These are phyloP conservation scores for Homarus gammarus DNA, from an alignment of 2,888 invertebrate genomes.

Conservation along the genomic window DNA sequence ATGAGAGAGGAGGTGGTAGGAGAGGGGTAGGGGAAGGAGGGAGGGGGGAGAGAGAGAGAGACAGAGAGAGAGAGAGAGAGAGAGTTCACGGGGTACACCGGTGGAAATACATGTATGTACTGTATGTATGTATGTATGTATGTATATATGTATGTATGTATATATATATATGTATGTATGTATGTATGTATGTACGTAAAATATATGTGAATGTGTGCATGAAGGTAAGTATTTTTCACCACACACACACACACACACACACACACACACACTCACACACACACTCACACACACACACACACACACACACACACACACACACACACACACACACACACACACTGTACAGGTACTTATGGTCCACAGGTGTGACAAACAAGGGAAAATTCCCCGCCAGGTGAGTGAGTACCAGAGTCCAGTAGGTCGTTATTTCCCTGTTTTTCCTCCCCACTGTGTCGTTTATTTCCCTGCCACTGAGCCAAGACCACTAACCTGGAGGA, in stretches of 20 bases:
- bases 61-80: background rate
- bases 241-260: background rate
- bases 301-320: too few species aligned
- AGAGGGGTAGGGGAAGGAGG: background rate
- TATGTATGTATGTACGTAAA: too few species aligned
- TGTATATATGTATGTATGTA: slow-evolving; percentile 13
- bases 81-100: background rate
- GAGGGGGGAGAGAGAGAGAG: background rate
- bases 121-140: background rate
- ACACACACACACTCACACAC: background rate
- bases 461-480: too few species aligned
- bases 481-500: too few species aligned
- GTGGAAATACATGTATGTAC: background rate
- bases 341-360: too few species aligned
- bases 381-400: too few species aligned
- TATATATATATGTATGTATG: background rate
- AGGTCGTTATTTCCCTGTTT: too few species aligned
- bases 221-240: slow-evolving; percentile 18
- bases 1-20: background rate
- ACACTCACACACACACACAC: background rate
- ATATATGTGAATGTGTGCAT: too few species aligned
- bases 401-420: too few species aligned
- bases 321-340: background rate
- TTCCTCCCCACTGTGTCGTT: too few species aligned
- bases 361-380: too few species aligned